Conservation (phyloP, 2,888 invertebrate genomes). For the Pollenia griseotomentosa region DNA sequence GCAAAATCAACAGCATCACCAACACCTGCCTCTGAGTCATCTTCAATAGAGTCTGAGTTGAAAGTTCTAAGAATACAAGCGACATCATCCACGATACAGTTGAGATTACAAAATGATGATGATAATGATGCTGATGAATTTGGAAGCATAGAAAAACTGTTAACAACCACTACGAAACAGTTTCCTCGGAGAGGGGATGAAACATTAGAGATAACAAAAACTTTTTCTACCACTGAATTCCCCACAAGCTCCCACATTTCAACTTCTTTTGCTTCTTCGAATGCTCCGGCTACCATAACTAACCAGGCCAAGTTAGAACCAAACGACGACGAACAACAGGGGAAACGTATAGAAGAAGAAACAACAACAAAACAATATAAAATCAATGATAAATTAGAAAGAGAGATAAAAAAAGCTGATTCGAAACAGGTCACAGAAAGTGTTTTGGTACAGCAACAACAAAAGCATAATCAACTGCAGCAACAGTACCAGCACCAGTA, state of each 20-base stretch:
- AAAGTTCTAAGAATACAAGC: conserved; percentile 73
- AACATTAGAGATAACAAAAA: conserved; percentile 33
- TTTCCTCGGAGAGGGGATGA: not conserved
- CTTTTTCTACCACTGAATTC: too few species aligned
- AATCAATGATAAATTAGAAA: conserved; percentile 57
- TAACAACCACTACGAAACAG: not conserved
- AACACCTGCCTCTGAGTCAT: not conserved
- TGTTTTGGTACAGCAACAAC: conserved; percentile 58
- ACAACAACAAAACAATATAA: conserved; percentile 31
- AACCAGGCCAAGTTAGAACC: conserved; percentile 51
- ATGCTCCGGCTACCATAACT: conserved; percentile 72
- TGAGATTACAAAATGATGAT: conserved; percentile 7
- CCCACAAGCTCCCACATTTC: conserved; percentile 61
- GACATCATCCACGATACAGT: conserved; percentile 50
- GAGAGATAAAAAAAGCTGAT: conserved; percentile 47
- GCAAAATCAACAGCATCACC: not conserved
- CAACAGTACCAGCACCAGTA: conserved; percentile 54
- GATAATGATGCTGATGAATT: conserved; percentile 2
- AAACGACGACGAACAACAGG: conserved; percentile 4
- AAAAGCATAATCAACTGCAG: conserved; percentile 58
- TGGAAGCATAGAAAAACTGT: not conserved
- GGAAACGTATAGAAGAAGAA: conserved; percentile 30
- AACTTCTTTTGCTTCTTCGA: conserved; percentile 70
- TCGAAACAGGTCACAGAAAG: conserved; percentile 57
- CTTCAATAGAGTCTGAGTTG: conserved; percentile 50